A percentile compares a stretch with the other conserved stretches of the same genome.
Conservation (phyloP, 2,888 invertebrate species). For the Ormia ochracea region DNA sequence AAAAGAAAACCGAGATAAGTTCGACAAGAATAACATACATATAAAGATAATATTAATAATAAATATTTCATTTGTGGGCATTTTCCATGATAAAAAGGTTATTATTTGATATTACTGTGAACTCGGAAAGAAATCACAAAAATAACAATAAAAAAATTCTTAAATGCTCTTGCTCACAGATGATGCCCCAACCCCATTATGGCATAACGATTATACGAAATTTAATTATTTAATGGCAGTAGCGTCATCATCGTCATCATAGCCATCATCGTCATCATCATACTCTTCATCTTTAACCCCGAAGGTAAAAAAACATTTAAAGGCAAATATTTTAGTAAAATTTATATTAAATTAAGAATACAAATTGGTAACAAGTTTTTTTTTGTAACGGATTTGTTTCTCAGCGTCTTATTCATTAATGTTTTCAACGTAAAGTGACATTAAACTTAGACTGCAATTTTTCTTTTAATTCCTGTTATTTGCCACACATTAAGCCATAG, state of each 20-base stretch:
- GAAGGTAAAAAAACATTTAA: slow-evolving; percentile 3
- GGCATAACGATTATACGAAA: slow-evolving; percentile 15
- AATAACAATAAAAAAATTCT: background rate
- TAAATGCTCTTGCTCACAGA: slow-evolving; percentile 49
- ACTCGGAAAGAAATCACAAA: no score
- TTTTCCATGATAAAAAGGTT: no score
- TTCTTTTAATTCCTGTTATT: slow-evolving; percentile 46
- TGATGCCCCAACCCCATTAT: slow-evolving; percentile 7
- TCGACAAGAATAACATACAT: no score
- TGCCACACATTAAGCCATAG: slow-evolving; percentile 51
- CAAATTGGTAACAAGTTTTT: background rate
- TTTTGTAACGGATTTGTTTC: background rate
- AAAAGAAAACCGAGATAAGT: no score
- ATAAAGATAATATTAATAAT: no score
- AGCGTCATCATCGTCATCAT: background rate
- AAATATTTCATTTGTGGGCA: no score
- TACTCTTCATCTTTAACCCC: slow-evolving; percentile 35
- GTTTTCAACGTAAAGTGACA: slow-evolving; percentile 7
- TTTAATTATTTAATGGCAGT: slow-evolving; percentile 21
- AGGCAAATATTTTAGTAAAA: background rate
- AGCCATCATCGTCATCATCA: background rate
- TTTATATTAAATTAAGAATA: background rate
- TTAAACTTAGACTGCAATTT: slow-evolving; percentile 43
- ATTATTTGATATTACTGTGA: no score
- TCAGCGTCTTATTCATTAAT: background rate